Base-by-base conservation (phyloP, 2,888 invertebrate genomes). In the Synanthedon tipuliformis region DNA sequence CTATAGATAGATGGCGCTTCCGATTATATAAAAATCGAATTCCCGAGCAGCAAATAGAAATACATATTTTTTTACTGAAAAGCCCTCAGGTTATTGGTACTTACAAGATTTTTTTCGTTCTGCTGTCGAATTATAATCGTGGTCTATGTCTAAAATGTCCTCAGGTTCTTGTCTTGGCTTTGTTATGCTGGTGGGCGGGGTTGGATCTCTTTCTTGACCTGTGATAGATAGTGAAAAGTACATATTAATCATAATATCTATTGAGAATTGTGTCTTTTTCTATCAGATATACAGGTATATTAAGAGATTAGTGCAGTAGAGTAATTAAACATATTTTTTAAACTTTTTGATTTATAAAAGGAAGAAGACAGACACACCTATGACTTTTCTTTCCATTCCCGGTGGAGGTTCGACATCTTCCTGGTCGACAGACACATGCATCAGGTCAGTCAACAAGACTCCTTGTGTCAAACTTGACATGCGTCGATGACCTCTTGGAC, bases 151-250 rank as follows among this genome's bases (percentile, higher is more conserved):
- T 15, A 86, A 56, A n/a, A 86, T 82, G 12, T 86, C 86, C 61
- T 86, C 87, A n/a, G 72, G 69, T 55, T 88, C 86, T 61, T 82
- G 79, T 53, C 81, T 82, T 7, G 78, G 68, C 55, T 77, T 83
- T 4, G 68, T 60, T 3, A 70, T 64, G 10, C 72, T 65, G 8
- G 73, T 65, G 0, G 72, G 69, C 40, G 79, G 79, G 0, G 72
- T 69, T 40, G 79, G 79, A 50, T 85, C 85, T 58, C 83, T 70
- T 62, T 86, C 86, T 75, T 85, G 85, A 7, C 81, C 85, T 85
- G 52, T n/a, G 61, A 63, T 27, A 41, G 34, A 34, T 10, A 8
- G 34, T 45, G 8, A 34, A 34, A 45, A 7, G 10, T 18, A 18
- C 16, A 16, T 50, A 15, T 13, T 50, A 16, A 18, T 18, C 7